Evolutionary conservation across 2,888 invertebrate genomes (phyloP).

Genomic region (Tetheella fluctuosa): DNA sequence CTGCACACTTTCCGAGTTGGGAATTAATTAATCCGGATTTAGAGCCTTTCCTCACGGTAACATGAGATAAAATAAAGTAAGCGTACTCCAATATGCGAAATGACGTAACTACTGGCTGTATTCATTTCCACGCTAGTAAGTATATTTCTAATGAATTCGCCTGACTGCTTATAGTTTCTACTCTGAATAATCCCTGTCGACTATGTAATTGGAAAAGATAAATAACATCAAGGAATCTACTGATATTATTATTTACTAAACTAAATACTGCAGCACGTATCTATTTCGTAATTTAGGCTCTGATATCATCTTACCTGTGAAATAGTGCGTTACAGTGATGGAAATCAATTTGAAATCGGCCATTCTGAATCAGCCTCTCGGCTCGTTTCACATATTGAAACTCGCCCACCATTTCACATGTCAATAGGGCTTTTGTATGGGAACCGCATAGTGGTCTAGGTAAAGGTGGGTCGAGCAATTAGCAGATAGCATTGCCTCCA

Average conservation of each 20-base stretch:
- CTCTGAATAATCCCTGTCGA: not conserved
- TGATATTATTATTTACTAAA: no score
- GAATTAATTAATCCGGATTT: constrained; percentile 72
- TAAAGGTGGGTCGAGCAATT: constrained; percentile 72
- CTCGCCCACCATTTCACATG: constrained; percentile 53
- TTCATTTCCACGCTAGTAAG: not conserved
- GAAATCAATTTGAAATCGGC: constrained; percentile 54
- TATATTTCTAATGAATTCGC: constrained; percentile 1
- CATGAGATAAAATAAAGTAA: constrained; percentile 57
- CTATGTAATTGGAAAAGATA: not conserved
- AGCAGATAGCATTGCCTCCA: constrained; percentile 62
- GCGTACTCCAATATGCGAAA: constrained; percentile 12
- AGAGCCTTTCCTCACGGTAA: constrained; percentile 56
- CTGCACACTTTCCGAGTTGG: constrained; percentile 53
- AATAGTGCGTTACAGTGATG: not conserved
- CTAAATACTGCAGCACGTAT: no score
- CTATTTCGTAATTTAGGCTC: not conserved
- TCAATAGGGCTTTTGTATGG: constrained; percentile 71
- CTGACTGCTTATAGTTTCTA: not conserved
- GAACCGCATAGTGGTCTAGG: constrained; percentile 63
- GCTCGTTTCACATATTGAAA: constrained; percentile 55
- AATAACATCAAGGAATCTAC: no score
- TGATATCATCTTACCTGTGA: not conserved
- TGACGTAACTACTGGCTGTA: constrained; percentile 11
- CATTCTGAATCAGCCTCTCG: constrained; percentile 38